Base-by-base conservation (phyloP, 2,888 invertebrate species). In the Meiosimyza decipiens region DNA sequence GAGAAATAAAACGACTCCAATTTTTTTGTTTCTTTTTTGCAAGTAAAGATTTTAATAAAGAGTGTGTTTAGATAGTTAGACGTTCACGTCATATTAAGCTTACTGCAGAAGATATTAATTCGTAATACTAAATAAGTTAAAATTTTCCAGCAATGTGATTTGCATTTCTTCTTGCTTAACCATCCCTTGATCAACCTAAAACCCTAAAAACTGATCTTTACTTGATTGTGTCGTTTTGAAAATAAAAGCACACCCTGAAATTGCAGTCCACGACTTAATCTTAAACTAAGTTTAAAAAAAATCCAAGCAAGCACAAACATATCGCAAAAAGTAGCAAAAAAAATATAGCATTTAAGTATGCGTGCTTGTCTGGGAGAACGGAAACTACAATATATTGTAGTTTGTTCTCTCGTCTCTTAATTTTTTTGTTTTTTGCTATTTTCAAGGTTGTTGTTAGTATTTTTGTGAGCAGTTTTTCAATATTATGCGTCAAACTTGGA, bases 391-490 rank as follows among this genome's bases (percentile, higher is more conserved):
- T 28, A 28, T 28, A 28, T 64, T 70, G 71, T 74, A 76, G 71
- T 75, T 75, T 72, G 74, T 76, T 76, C 78, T 22, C 71, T 60
- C 59, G 47, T 70, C 49, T 49, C 49, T 55, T 69, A 64, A 64
- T 60, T 74, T 72, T 75, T 74, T 67, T 65, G 63, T 72, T 75
- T 74, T 82, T 81, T 78, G 80, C 82, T 84, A 84, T 82, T 84
- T 81, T 84, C 82, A 83, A 83, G 82, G 81, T 81, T 82, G 79
- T 74, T 79, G 77, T 80, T 82, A 40, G 9, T 9, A 9, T 9
- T 40, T 40, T 9, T 40, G 40, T 7, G 40, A 40, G 40, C 9
- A 9, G 40, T 9, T 40, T 9, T 40, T 40, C 40, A 40, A 40
- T 40, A 40, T 40, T 40, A 6, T 9, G 9, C 9, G 40, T 40